phyloP scores from a whole-genome alignment of 2,113 vertebrate genomes.

The Oenanthe oenanthe region DNA sequence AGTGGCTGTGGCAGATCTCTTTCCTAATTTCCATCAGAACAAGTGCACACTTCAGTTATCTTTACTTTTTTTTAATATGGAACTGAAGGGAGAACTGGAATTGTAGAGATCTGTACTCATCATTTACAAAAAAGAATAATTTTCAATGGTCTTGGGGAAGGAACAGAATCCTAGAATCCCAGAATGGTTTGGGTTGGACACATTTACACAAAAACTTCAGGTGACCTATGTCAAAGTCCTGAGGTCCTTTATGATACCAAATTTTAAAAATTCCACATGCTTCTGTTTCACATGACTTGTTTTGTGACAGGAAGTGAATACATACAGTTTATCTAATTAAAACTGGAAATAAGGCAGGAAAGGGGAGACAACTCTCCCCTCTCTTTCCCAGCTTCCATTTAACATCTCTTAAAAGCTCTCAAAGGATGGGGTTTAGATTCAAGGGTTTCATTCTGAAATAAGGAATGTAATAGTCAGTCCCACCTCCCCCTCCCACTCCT shows the following conservation, averaged over 20 bases:
- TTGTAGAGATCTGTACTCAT: not conserved
- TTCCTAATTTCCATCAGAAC: not conserved
- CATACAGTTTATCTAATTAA: not conserved
- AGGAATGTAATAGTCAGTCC: not conserved
- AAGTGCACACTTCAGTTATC: not conserved
- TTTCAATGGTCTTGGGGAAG: not conserved
- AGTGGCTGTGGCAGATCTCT: not conserved
- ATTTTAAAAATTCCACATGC: not conserved
- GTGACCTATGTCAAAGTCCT: not conserved
- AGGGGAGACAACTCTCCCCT: not conserved
- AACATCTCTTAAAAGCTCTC: not conserved
- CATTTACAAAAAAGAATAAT: not conserved
- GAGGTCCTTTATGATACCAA: not conserved
- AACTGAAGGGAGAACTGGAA: not conserved
- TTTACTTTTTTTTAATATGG: not conserved
- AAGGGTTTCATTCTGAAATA: conserved; percentile 38
- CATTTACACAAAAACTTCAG: not conserved
- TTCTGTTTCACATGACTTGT: not conserved
- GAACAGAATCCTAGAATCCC: not conserved
- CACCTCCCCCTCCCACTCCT: conserved; percentile 33
- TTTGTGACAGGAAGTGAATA: not conserved
- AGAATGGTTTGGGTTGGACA: not conserved
- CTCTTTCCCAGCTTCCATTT: not conserved
- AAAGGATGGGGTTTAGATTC: not conserved
- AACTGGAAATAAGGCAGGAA: not conserved